Conservation (phyloP, 2,888 invertebrate species). For the Ochropleura plecta region DNA sequence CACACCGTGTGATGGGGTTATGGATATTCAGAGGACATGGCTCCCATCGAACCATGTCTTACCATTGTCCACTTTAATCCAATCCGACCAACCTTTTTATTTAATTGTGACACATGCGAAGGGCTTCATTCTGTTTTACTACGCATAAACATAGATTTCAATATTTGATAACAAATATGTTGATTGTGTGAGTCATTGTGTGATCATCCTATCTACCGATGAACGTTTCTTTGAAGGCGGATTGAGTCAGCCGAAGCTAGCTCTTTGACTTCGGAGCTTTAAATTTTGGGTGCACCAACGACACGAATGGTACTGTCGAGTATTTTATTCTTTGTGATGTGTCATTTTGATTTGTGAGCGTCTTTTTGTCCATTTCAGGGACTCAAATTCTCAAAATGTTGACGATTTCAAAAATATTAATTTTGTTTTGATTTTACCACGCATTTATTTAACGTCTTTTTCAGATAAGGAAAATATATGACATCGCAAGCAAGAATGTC, state of each 20-base stretch:
- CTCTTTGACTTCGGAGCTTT: conserved; percentile 7
- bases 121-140: conserved; percentile 36
- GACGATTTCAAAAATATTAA: not conserved
- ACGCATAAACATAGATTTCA: conserved; percentile 38
- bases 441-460: conserved; percentile 1
- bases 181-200: conserved; percentile 44
- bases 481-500: conserved; percentile 67
- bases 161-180: conserved; percentile 48
- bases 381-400: not conserved
- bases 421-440: not conserved
- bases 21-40: conserved; percentile 48
- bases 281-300: not conserved
- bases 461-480: conserved; percentile 54
- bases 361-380: not conserved
- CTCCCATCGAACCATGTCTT: conserved; percentile 34
- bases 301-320: not conserved
- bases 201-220: conserved; percentile 42
- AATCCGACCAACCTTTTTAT: conserved; percentile 45
- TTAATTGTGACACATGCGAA: conserved; percentile 44
- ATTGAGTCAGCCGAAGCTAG: conserved; percentile 46
- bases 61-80: conserved; percentile 48
- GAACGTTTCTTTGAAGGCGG: conserved; percentile 37
- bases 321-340: not conserved
- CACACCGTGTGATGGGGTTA: conserved; percentile 34
- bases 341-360: not conserved